Conservation (phyloP, 1,140 invertebrate genomes). For the Orussus abietinus region DNA sequence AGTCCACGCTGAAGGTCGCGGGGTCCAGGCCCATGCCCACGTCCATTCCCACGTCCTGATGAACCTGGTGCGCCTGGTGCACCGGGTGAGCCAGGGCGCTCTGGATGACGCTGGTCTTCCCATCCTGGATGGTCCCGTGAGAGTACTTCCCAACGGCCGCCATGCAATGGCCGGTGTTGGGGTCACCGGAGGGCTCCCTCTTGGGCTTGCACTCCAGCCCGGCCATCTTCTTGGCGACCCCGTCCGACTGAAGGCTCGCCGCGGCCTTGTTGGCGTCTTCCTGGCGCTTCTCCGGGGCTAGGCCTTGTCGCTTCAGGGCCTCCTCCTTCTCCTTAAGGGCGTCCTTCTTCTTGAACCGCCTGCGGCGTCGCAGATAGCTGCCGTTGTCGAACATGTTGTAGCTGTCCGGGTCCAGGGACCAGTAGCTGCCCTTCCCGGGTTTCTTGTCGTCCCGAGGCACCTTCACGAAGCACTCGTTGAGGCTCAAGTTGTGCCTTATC, state of each 20-base stretch:
- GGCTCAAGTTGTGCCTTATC: slow-evolving; percentile 91
- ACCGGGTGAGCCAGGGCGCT: slow-evolving; percentile 39
- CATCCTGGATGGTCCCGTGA: slow-evolving; percentile 53
- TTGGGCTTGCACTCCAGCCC: slow-evolving; percentile 61
- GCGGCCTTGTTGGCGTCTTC: slow-evolving; percentile 45
- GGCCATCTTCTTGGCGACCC: slow-evolving; percentile 30
- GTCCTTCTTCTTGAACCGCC: slow-evolving; percentile 96
- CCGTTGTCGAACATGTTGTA: slow-evolving; percentile 99
- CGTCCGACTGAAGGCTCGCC: slow-evolving; percentile 11
- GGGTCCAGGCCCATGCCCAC: slow-evolving; percentile 48
- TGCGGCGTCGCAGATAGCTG: slow-evolving; percentile 82
- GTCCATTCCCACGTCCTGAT: slow-evolving; percentile 52
- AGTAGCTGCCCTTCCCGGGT: slow-evolving; percentile 94
- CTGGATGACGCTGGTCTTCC: slow-evolving; percentile 42
- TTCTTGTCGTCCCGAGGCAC: slow-evolving; percentile 89
- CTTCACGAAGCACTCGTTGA: slow-evolving; percentile 99
- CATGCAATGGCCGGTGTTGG: slow-evolving; percentile 45
- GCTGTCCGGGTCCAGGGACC: slow-evolving; percentile 94
- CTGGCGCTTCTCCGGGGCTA: slow-evolving; percentile 57
- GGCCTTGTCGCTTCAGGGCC: slow-evolving; percentile 72
- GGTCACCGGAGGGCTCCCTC: slow-evolving; percentile 60
- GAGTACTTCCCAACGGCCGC: slow-evolving; percentile 34
- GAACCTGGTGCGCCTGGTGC: slow-evolving; percentile 40
- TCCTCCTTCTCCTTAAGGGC: slow-evolving; percentile 84
- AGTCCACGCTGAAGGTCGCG: slow-evolving; percentile 56